phyloP scores from a whole-genome alignment of 2,113 vertebrate species.

The Serranochromis macrocephalus region DNA sequence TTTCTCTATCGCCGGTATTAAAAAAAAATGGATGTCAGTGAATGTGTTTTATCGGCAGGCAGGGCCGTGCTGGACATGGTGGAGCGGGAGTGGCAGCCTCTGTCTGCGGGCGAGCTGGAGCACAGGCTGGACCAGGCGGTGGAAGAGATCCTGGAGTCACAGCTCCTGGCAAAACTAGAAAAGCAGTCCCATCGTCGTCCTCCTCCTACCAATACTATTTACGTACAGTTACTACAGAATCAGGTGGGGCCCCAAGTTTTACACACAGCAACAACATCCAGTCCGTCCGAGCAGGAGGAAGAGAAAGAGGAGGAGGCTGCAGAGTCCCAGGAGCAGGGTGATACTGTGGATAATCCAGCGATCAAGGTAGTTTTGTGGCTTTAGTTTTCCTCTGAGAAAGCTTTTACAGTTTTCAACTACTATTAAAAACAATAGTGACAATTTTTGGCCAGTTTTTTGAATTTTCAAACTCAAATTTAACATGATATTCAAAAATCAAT shows the following conservation, averaged over 20 bases:
- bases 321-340: background rate
- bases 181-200: background rate
- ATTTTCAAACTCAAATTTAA: background rate
- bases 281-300: background rate
- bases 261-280: background rate
- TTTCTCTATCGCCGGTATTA: accelerated
- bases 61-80: conserved; percentile 62
- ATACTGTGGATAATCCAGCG: background rate
- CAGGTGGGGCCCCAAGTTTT: background rate
- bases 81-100: conserved; percentile 69
- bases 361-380: conserved; percentile 43
- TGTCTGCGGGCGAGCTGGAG: conserved; percentile 63
- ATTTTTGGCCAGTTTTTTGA: background rate
- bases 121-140: conserved; percentile 68
- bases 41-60: conserved; percentile 48
- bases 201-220: background rate
- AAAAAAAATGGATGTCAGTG: conserved; percentile 8
- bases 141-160: conserved; percentile 65
- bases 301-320: background rate
- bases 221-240: background rate
- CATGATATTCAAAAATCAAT: background rate
- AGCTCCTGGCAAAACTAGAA: conserved; percentile 32
- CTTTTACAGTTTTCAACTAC: background rate
- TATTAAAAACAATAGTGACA: background rate
- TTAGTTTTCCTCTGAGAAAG: background rate